Base-by-base conservation (phyloP, 2,113 vertebrate species). In the Nycticebus coucang region DNA sequence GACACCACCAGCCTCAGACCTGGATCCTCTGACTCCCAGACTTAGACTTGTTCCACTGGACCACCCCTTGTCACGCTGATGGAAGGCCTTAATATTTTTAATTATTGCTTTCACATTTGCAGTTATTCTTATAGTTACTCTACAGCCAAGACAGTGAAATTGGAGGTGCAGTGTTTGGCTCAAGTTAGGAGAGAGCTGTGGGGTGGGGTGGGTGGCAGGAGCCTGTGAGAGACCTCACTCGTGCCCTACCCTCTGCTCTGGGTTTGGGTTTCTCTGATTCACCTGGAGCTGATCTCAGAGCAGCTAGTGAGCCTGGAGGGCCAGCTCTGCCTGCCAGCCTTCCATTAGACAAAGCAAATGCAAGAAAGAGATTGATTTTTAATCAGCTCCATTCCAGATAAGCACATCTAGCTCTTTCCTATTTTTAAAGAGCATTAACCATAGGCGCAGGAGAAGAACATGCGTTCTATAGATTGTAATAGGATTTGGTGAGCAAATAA, bases 401-500 rank as follows among this genome's bases (percentile, higher is more conserved):
- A 83, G 35, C 60, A 33, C 28, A 55, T 75, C 77, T 74, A 88
- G 57, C 6, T n/a, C 22, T 33, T 71, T 72, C 50, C 89, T 87
- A 14, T 81, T 17, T 94, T 78, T 92, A 7, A 35, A 30, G 55
- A 21, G 26, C 21, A 1, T 68, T 68, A 28, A 45, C 62, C 64
- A 0, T 18, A 21, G 26, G 24, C 30, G 1, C 11, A 19, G 57
- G 21, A 68, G 80, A 77, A 10, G 53, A 2, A 9, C 22, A 5
- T 4, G 5, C 15, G 5, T 15, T 1, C 37, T 35, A 0, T 4
- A 4, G 22, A 4, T 14, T 3, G 5, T 41, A 6, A 37, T 11
- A n/a, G 87, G 77, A 11, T 41, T 17, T 1, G 30, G n/a, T 19
- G 28, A 57, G 68, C 41, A n/a, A 5, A 15, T 18, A 21, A 35